Base-by-base conservation (phyloP, 2,797 vertebrate species). In the Acanthurus leucopareius region DNA sequence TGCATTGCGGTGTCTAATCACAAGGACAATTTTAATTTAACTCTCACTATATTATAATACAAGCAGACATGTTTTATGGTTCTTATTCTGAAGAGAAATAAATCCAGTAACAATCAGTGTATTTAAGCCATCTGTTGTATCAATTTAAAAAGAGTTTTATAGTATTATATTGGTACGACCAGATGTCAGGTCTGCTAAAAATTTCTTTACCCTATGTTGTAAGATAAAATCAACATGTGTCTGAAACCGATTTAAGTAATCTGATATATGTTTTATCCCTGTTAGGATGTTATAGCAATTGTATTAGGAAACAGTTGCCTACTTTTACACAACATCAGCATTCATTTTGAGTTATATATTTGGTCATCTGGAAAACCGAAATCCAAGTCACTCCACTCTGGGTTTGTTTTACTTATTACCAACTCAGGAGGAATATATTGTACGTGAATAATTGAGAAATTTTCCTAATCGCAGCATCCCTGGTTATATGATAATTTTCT, bases 121-220 rank as follows among this genome's bases (percentile, higher is more conserved):
- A 72, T 78, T 73, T 62, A 44, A 80, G 78, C 17, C 58, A 77
- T 73, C 44, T 77, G 51, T 77, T 65, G n/a, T 59, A 53, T 77
- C 47, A 17, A 3, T 35, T 49, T 49, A 6, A 57, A 40, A 38
- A 35, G 9, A 42, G 28, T 62, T 64, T 70, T 48, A 71, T 58
- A 45, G 54, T 15, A 72, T 80, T 51, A 59, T 17, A 58, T 58
- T 20, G n/a, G 4, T 53, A 14, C 64, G 48, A 51, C 25, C 51
- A 76, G 59, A 68, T 72, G 49, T 66, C 44, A 53, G 44, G 20
- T 35, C 14, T 49, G 7, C 2, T 44, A 20, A 44, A 44, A 20
- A 32, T 32, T 58, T 45, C 28, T 75, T 1, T 48, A 42, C n/a
- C n/a, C 35, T 70, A 13, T 53, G 69, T 38, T 75, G 28, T 58